A percentile compares a stretch with the other conserved stretches of the same genome.
Conservation (phyloP, 23 tunicate genomes). For the Clavelina lepadiformis region DNA sequence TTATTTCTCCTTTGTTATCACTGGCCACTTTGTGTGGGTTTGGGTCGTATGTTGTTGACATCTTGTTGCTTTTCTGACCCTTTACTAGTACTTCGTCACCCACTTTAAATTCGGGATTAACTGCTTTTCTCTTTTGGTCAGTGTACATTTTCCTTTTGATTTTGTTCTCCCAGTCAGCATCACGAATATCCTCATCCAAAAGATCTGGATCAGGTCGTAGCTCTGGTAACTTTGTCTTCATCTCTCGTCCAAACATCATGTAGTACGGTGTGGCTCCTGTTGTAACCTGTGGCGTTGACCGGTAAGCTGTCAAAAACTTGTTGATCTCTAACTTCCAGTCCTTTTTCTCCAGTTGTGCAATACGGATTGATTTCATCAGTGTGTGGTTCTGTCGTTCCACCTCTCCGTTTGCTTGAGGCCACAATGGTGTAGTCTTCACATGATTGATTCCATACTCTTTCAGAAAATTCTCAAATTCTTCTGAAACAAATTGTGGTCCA, state of each 20-base stretch:
- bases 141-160: conserved; percentile 18
- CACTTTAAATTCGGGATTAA: conserved; percentile 6
- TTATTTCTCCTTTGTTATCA: conserved; percentile 2
- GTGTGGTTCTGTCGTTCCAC: conserved; percentile 41
- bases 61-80: no score
- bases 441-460: conserved; percentile 34
- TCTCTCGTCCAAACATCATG: conserved; percentile 30
- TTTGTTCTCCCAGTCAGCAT: conserved; percentile 20
- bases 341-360: conserved; percentile 17
- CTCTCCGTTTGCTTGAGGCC: conserved; percentile 31
- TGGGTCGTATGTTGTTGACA: not conserved
- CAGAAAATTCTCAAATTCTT: conserved; percentile 21
- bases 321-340: conserved; percentile 20
- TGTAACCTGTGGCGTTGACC: conserved; percentile 35
- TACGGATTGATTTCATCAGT: conserved; percentile 26
- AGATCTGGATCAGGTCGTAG: not conserved
- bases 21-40: conserved; percentile 4
- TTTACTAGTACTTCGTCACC: conserved; percentile 29
- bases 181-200: conserved; percentile 13
- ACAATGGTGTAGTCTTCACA: conserved; percentile 16
- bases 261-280: conserved; percentile 39
- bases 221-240: conserved; percentile 36
- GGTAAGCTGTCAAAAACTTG: conserved; percentile 30
- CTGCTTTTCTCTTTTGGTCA: conserved; percentile 27
- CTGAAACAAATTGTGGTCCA: conserved; percentile 31